phyloP scores from a whole-genome alignment of 2,113 vertebrate species.

The Heterotis niloticus region DNA sequence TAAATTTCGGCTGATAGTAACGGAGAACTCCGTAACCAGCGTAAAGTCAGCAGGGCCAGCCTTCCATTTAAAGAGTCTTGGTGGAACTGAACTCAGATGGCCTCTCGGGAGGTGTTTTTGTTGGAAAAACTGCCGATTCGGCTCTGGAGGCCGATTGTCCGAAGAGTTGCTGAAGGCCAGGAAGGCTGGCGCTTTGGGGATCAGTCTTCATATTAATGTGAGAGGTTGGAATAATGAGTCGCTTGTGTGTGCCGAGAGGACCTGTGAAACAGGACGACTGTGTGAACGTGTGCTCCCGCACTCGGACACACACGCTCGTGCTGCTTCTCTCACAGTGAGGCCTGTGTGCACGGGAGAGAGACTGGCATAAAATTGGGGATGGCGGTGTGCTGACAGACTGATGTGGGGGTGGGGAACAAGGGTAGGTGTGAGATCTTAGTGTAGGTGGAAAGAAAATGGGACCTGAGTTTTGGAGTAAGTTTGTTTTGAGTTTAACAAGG shows the following conservation, averaged over 20 bases:
- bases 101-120: not conserved
- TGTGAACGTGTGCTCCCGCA: constrained; percentile 1
- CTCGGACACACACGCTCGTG: not conserved
- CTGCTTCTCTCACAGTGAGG: not conserved
- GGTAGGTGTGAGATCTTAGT: not conserved
- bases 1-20: no score
- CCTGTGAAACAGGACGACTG: constrained; percentile 1
- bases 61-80: no score
- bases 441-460: not conserved
- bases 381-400: not conserved
- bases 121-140: not conserved
- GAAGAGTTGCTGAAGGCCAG: not conserved
- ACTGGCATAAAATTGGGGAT: constrained; percentile 11
- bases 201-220: constrained; percentile 24
- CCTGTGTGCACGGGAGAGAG: constrained; percentile 7
- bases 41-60: no score
- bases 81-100: not conserved
- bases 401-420: not conserved
- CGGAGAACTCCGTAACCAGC: no score
- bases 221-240: constrained; percentile 27
- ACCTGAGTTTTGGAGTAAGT: not conserved
- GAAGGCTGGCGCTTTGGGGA: not conserved
- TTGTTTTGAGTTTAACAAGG: not conserved
- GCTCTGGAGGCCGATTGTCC: not conserved
- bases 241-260: constrained; percentile 16